These are phyloP conservation scores for Acronicta aceris DNA, from an alignment of 2,888 invertebrate genomes.

Conservation along the genomic window DNA sequence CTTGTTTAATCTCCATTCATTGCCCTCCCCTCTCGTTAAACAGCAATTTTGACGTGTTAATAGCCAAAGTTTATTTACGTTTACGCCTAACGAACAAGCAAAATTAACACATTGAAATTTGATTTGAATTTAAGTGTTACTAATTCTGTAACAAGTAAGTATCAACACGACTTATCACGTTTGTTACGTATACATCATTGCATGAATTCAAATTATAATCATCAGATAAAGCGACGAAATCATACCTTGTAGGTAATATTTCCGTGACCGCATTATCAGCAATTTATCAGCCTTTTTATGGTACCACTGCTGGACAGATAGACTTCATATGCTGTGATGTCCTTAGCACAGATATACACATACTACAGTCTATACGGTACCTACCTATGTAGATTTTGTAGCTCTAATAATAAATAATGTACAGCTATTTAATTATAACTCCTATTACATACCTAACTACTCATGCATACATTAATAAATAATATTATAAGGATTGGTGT, in stretches of 20 bases:
- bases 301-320: no score
- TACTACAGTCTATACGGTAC: no score
- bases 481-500: not conserved
- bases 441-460: no score
- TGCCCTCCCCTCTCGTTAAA: conserved; percentile 82
- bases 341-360: no score
- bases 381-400: no score
- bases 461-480: no score
- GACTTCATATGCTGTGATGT: no score
- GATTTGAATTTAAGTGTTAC: conserved; percentile 64
- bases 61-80: conserved; percentile 81
- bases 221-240: not conserved
- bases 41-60: conserved; percentile 85
- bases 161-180: conserved; percentile 15
- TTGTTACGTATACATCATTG: not conserved
- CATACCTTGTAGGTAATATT: no score
- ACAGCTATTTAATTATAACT: no score
- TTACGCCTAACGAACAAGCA: conserved; percentile 71
- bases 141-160: conserved; percentile 48
- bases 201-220: not conserved
- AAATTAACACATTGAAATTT: conserved; percentile 77
- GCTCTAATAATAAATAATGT: no score
- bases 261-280: no score
- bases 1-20: conserved; percentile 85
- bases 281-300: no score